These are phyloP conservation scores for Thryonomys swinderianus DNA, from an alignment of 2,113 vertebrate species.

Conservation along the genomic window DNA sequence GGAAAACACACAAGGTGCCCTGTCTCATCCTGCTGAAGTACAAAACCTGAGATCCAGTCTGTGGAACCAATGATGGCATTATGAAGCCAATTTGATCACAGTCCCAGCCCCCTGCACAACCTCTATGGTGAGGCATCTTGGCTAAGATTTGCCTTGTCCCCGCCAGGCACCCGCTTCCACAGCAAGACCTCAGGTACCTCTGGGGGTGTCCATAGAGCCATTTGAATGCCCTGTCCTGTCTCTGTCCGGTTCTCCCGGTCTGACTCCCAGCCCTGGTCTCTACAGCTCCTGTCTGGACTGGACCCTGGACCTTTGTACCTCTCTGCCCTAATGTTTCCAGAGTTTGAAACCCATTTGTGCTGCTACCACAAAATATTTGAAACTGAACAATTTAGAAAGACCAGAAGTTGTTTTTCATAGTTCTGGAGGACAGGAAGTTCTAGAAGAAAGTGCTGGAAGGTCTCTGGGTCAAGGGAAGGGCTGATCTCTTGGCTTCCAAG, in stretches of 20 bases:
- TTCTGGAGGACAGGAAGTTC: neutral
- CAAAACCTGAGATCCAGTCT: neutral
- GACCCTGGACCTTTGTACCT: too few relatives aligned
- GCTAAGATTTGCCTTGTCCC: accelerated
- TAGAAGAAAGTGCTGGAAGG: too few relatives aligned
- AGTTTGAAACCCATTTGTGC: neutral
- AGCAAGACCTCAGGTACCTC: neutral
- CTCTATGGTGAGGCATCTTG: accelerated
- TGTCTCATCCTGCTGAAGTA: neutral
- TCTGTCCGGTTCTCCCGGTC: accelerated
- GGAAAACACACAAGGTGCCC: slow-evolving; percentile 12
- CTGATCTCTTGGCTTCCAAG: neutral
- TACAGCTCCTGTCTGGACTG: neutral
- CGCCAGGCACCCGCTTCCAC: too few relatives aligned
- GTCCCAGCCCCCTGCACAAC: accelerated
- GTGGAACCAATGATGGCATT: neutral
- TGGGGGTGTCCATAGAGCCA: neutral
- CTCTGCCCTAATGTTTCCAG: neutral
- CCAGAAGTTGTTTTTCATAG: neutral
- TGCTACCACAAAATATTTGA: too few relatives aligned
- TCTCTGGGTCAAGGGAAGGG: neutral
- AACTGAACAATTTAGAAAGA: neutral
- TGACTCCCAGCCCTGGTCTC: neutral
- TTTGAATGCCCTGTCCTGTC: accelerated
- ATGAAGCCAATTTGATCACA: accelerated